Conservation (phyloP, 2,113 vertebrate species). For the Vidua macroura region DNA sequence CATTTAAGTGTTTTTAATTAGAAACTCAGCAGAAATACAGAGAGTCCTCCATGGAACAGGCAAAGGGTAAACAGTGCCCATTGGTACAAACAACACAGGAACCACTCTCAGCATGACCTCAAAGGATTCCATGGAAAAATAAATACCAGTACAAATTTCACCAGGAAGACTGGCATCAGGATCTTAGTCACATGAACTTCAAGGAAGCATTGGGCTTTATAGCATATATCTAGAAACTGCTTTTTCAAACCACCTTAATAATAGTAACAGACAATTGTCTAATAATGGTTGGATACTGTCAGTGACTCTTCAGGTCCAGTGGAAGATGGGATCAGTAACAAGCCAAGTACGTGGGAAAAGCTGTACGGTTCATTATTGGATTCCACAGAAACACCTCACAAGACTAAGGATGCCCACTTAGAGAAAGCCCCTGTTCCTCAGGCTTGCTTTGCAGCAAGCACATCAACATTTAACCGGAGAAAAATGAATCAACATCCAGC, state of each 20-base stretch:
- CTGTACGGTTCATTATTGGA: not conserved
- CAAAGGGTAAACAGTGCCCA: not conserved
- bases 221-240: not conserved
- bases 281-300: not conserved
- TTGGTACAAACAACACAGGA: not conserved
- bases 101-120: not conserved
- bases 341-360: not conserved
- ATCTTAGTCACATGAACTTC: not conserved
- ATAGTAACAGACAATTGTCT: not conserved
- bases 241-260: not conserved
- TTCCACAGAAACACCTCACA: accelerated
- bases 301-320: not conserved
- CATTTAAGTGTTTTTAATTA: not conserved
- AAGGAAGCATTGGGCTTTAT: not conserved
- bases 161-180: not conserved
- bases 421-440: not conserved
- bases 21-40: not conserved
- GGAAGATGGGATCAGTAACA: not conserved
- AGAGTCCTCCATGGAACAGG: not conserved
- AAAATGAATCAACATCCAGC: not conserved
- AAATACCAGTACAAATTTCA: not conserved
- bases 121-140: not conserved
- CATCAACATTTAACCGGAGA: not conserved
- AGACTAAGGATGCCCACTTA: not conserved
- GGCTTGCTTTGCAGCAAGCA: not conserved